Evolutionary conservation across 2,797 vertebrate genomes (phyloP).

Genomic region (Falco rusticolus): DNA sequence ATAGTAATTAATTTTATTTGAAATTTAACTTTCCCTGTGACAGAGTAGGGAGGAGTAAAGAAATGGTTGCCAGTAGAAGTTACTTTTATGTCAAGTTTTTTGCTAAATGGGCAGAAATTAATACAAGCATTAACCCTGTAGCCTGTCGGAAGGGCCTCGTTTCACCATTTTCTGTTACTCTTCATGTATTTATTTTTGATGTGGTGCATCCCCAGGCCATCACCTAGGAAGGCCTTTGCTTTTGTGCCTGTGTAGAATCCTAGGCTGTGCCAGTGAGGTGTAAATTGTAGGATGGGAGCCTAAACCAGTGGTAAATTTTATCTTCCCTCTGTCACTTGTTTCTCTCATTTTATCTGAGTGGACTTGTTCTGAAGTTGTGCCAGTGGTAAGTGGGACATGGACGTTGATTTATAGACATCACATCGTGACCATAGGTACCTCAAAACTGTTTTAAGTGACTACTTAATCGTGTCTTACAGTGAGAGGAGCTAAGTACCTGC

Average conservation of each 20-base stretch:
- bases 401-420: not conserved
- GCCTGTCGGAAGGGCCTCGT: not conserved
- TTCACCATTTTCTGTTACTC: not conserved
- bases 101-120: not conserved
- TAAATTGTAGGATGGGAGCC: not conserved
- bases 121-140: not conserved
- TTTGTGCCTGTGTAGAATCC: not conserved
- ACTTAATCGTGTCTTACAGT: not conserved
- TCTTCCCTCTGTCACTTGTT: not conserved
- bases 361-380: not conserved
- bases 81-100: not conserved
- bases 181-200: rapidly evolving
- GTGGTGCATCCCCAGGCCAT: not conserved
- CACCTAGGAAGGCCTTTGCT: not conserved
- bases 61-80: not conserved
- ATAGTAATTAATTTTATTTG: not conserved
- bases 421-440: not conserved
- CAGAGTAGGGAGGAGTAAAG: not conserved
- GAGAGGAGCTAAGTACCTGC: not conserved
- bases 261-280: not conserved
- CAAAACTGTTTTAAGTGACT: not conserved
- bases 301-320: not conserved
- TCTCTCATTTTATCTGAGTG: not conserved
- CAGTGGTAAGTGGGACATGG: not conserved
- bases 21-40: not conserved